Conservation (phyloP, 2,113 vertebrate genomes). For the Sarotherodon lohbergeri region DNA sequence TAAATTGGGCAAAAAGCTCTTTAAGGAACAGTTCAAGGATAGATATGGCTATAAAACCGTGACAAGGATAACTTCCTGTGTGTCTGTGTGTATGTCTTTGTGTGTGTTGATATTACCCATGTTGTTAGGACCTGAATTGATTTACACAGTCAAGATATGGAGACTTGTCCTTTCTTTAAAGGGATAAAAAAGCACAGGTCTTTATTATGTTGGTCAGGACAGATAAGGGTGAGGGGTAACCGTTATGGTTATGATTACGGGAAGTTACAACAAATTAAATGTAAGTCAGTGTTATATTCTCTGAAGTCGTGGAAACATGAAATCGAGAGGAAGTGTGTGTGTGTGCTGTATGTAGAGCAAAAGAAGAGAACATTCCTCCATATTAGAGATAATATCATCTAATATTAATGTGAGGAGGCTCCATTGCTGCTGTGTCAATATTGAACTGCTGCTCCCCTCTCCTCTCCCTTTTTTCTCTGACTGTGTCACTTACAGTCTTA, state of each 20-base stretch:
- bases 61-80: neutral
- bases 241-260: neutral
- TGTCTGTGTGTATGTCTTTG: neutral
- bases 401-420: constrained; percentile 41
- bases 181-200: neutral
- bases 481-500: neutral
- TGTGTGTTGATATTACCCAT: neutral
- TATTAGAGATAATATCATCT: constrained; percentile 46
- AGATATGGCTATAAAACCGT: neutral
- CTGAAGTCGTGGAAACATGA: neutral
- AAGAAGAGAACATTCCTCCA: constrained; percentile 24
- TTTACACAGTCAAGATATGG: neutral
- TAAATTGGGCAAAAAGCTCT: constrained; percentile 22
- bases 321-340: neutral
- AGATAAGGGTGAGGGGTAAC: neutral
- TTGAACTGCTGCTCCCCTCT: neutral
- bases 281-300: neutral
- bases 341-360: neutral
- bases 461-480: neutral
- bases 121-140: neutral
- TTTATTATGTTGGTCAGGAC: neutral
- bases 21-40: constrained; percentile 48
- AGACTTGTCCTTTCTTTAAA: neutral
- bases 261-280: neutral
- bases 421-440: constrained; percentile 44